Base-by-base conservation (phyloP, 2,888 invertebrate genomes). In the Masnerella sp. region DNA sequence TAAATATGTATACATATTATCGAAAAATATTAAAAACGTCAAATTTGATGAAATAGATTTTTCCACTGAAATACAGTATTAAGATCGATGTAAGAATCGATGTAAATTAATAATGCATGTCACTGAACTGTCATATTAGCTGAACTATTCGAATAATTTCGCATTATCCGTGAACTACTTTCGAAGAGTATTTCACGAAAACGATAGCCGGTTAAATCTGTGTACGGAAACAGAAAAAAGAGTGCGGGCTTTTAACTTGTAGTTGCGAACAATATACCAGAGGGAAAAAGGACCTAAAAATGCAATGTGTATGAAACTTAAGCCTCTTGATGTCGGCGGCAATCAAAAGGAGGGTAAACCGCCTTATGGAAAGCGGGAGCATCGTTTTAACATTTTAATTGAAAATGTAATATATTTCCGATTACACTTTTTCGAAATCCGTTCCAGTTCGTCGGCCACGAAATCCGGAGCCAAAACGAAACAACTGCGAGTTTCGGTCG, bases 291-390 rank as follows among this genome's bases (percentile, higher is more conserved):
- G 45, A 45, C 22, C 51, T 20, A 58, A 58, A 58, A 67, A 45
- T 54, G 59, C 82, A 81, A 80, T 82, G 83, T 79, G 77, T 49
- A 80, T 72, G 78, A 81, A 84, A 84, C 82, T 83, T 81, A 82
- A 83, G 82, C 54, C 49, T 58, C 54, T 72, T 72, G 72, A 65
- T 65, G 72, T 72, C 22, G 47, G 58, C 56, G 45, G 69, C 52
- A 67, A 69, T 64, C 42, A 58, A 58, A 40, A 54, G 36, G 40
- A 58, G 51, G 38, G 62, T 58, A 71, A 69, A 58, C 51, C 68
- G 68, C 34, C 40, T 62, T 58, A 34, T 34, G 28, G 40, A 54
- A 59, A 62, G 56, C 12, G 34, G 52, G 65, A 22, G 18, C 8
- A 5, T 18, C 28, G 30, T 34, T 73, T 58, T 65, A 62, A 69